Conservation (phyloP, 2,888 invertebrate species). For the Netelia melanura region DNA sequence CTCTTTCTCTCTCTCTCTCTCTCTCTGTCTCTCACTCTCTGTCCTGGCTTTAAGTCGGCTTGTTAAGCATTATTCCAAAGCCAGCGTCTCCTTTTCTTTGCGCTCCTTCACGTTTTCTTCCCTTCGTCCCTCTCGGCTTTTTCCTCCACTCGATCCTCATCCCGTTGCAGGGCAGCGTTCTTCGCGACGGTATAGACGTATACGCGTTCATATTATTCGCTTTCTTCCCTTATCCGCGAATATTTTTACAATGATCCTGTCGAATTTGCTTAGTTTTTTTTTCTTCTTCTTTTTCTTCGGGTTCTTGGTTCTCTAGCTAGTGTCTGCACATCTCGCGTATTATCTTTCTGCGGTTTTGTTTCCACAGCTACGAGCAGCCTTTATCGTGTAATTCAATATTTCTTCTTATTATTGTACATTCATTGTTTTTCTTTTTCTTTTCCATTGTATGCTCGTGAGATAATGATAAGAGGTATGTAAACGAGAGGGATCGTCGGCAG, state of each 20-base stretch:
- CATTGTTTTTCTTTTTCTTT: constrained; percentile 53
- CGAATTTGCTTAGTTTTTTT: constrained; percentile 7
- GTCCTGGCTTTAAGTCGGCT: constrained; percentile 82
- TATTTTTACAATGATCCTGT: constrained; percentile 51
- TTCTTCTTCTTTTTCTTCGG: background rate
- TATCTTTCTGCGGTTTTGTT: constrained; percentile 45
- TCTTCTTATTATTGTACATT: constrained; percentile 16
- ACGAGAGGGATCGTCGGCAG: constrained; percentile 10
- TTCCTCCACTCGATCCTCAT: constrained; percentile 45
- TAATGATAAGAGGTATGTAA: constrained; percentile 53
- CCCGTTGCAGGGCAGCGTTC: constrained; percentile 37
- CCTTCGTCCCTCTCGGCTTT: constrained; percentile 41
- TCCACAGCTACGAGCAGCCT: background rate
- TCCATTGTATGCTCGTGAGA: constrained; percentile 20
- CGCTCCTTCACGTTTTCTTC: constrained; percentile 44
- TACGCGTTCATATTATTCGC: constrained; percentile 42
- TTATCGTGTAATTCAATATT: constrained; percentile 3
- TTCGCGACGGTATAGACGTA: constrained; percentile 4
- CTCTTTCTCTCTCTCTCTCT: constrained; percentile 10
- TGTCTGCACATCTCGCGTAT: constrained; percentile 17
- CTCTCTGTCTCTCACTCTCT: constrained; percentile 24
- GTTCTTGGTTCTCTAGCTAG: background rate
- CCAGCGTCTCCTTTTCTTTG: constrained; percentile 56
- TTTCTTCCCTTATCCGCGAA: constrained; percentile 42
- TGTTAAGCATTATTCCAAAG: constrained; percentile 83